phyloP scores from a whole-genome alignment of 2,113 vertebrate genomes.

The Pithys albifrons region DNA sequence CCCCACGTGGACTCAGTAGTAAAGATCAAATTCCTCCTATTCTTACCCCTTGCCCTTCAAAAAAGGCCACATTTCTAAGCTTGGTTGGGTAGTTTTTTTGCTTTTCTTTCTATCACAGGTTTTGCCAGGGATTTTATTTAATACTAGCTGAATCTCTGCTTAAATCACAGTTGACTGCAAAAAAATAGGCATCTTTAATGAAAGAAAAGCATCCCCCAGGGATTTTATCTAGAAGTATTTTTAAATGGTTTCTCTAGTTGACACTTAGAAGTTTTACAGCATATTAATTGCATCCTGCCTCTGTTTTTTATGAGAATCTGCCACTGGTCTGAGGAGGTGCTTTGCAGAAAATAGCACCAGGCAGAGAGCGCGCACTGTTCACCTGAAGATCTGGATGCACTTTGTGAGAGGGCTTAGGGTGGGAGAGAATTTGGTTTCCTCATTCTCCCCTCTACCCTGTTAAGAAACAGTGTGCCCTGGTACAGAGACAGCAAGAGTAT shows the following conservation, averaged over 20 bases:
- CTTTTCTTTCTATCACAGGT: background rate
- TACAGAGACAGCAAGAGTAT: background rate
- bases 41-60: background rate
- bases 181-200: background rate
- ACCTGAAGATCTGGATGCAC: conserved; percentile 10
- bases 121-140: conserved; percentile 19
- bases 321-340: background rate
- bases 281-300: conserved; percentile 14
- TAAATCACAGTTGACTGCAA: background rate
- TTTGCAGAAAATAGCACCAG: background rate
- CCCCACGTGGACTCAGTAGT: background rate
- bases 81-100: background rate
- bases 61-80: background rate
- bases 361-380: background rate
- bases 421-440: background rate
- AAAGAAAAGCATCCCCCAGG: background rate
- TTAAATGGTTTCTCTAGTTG: conserved; percentile 17
- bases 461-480: background rate
- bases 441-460: background rate
- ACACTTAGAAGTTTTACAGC: background rate
- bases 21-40: background rate
- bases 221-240: background rate
- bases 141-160: background rate
- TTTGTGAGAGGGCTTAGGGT: background rate
- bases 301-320: conserved; percentile 28